Evolutionary conservation across 1,140 invertebrate genomes (phyloP).

Genomic region (Drosophila serrata): DNA sequence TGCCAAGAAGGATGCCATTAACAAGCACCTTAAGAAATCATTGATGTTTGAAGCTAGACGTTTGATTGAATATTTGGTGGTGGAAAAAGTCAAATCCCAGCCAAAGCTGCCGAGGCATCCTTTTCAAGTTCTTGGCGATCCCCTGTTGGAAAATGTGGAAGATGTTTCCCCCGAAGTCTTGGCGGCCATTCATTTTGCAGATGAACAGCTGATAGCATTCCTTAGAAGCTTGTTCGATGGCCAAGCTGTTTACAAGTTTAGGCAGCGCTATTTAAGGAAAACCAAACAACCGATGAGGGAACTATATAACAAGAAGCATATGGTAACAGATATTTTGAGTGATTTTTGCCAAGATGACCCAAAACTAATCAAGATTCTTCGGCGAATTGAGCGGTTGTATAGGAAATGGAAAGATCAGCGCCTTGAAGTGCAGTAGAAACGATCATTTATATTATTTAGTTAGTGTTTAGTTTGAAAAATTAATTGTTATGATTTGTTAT

Average conservation of each 20-base stretch:
- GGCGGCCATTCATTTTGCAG: background rate
- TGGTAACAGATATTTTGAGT: background rate
- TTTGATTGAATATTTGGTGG: background rate
- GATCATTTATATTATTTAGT: too few species aligned
- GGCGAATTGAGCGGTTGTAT: background rate
- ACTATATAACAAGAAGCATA: background rate
- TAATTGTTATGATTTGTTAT: background rate
- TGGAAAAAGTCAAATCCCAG: background rate
- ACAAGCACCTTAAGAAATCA: background rate
- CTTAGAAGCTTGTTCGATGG: background rate
- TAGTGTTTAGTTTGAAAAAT: background rate
- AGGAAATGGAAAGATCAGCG: background rate
- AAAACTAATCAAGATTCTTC: background rate
- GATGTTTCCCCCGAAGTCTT: background rate
- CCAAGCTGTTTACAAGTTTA: background rate
- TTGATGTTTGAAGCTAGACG: background rate
- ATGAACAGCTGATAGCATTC: background rate
- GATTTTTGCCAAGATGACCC: background rate
- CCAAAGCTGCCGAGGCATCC: background rate
- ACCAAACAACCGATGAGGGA: background rate
- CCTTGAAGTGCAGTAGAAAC: background rate
- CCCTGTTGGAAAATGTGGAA: background rate
- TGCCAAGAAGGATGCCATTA: background rate
- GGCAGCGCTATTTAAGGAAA: background rate
- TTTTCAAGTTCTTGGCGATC: background rate